These are phyloP conservation scores for Hydrophis major DNA, from an alignment of 2,797 vertebrate species.

Conservation along the genomic window DNA sequence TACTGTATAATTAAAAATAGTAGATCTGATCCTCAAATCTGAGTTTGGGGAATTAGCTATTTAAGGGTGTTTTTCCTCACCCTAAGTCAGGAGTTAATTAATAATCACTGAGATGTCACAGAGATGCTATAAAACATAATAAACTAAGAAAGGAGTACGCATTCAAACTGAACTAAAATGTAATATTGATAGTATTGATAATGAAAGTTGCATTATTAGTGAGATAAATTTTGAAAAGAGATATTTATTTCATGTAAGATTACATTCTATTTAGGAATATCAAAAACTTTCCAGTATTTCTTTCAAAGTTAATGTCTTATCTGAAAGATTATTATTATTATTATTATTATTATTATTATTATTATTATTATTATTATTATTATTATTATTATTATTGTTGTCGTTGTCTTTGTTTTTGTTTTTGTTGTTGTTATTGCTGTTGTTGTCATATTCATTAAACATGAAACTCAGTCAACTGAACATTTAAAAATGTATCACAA, in stretches of 20 bases:
- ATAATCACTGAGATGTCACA: not conserved
- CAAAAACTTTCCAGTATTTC: not conserved
- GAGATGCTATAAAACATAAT: not conserved
- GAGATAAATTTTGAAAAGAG: not conserved
- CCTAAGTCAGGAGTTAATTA: not conserved
- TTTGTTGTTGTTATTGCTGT: no score
- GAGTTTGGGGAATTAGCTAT: not conserved
- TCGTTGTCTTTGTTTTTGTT: no score
- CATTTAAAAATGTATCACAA: no score
- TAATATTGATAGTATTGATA: not conserved
- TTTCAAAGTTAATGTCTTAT: not conserved
- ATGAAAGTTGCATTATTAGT: not conserved
- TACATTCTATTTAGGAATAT: not conserved
- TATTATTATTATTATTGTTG: no score
- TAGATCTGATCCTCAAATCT: not conserved
- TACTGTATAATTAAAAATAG: constrained; percentile 1
- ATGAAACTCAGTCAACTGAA: no score
- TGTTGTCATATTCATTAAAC: no score
- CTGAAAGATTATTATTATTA: not conserved
- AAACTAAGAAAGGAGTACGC: not conserved
- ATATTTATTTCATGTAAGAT: not conserved
- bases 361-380: no score
- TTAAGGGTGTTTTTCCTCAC: not conserved
- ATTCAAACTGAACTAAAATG: not conserved
- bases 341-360: not conserved